These are phyloP conservation scores for Onychomys arenicola DNA, from an alignment of 2,797 vertebrate species.

Conservation along the genomic window DNA sequence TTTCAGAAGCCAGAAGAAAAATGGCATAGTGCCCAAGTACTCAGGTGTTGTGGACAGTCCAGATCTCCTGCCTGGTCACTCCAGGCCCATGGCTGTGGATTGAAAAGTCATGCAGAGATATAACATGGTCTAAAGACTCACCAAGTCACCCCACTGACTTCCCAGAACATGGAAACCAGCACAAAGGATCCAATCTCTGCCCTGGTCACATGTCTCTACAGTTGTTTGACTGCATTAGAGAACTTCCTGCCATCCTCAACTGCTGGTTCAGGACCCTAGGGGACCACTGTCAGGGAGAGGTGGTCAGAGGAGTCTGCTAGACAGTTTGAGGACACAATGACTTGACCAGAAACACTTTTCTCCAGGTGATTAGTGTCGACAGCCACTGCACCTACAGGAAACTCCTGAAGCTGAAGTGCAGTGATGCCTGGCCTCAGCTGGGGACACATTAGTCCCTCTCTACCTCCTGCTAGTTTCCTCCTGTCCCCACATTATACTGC, in stretches of 20 bases:
- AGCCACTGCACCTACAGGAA: too few relatives aligned
- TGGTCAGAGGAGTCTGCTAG: too few relatives aligned
- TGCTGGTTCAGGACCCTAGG: neutral
- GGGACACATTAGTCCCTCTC: neutral
- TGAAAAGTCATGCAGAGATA: neutral
- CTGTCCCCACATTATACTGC: neutral
- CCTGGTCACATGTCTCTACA: neutral
- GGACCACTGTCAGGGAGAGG: too few relatives aligned
- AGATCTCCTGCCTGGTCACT: too few relatives aligned
- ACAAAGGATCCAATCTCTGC: neutral
- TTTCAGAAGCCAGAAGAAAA: neutral
- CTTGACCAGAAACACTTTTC: neutral
- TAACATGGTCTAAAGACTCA: too few relatives aligned
- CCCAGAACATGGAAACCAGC: too few relatives aligned
- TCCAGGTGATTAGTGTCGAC: neutral
- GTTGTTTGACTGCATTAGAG: too few relatives aligned
- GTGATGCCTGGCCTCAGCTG: too few relatives aligned
- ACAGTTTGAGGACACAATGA: too few relatives aligned
- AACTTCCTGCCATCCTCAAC: neutral
- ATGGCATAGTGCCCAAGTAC: fast-evolving
- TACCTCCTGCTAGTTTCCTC: neutral
- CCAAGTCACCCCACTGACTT: too few relatives aligned
- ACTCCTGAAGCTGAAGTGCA: too few relatives aligned
- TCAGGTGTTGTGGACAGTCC: fast-evolving
- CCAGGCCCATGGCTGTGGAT: too few relatives aligned